These are phyloP conservation scores for Copidosoma floridanum DNA, from an alignment of 1,140 invertebrate species.

Conservation along the genomic window DNA sequence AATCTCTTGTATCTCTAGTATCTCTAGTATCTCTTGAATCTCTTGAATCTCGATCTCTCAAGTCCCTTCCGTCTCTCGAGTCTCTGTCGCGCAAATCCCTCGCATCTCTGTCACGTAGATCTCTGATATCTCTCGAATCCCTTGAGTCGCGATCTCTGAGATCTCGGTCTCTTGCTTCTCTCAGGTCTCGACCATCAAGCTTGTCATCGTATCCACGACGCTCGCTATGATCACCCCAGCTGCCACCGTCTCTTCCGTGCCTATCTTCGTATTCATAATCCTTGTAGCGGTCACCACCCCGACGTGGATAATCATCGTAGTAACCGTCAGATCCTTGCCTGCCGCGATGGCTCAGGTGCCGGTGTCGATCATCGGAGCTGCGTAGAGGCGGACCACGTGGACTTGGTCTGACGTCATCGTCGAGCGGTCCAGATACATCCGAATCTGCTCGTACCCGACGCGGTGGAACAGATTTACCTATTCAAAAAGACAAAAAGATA, in stretches of 20 bases:
- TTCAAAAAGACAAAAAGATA: neutral
- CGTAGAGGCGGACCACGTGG: conserved; percentile 32
- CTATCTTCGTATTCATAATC: conserved; percentile 52
- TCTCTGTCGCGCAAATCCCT: conserved; percentile 42
- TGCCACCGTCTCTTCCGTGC: conserved; percentile 40
- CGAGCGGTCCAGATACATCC: conserved; percentile 42
- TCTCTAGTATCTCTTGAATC: too few relatives aligned
- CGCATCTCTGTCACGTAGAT: conserved; percentile 28
- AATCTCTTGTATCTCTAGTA: too few relatives aligned
- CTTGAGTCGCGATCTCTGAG: too few relatives aligned
- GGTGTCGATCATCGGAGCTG: conserved; percentile 13
- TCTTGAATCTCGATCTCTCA: too few relatives aligned
- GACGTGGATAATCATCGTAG: conserved; percentile 45
- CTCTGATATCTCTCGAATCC: conserved; percentile 34
- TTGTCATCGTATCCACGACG: conserved; percentile 51
- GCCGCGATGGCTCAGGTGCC: conserved; percentile 18
- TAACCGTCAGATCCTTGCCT: conserved; percentile 34
- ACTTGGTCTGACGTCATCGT: conserved; percentile 45
- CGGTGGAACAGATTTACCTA: conserved; percentile 39
- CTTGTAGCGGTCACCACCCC: conserved; percentile 40
- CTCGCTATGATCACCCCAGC: conserved; percentile 40
- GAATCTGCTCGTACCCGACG: conserved; percentile 48
- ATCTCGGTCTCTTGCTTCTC: too few relatives aligned
- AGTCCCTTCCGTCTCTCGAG: conserved; percentile 47
- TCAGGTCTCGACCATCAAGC: conserved; percentile 18